phyloP scores from a whole-genome alignment of 2,113 vertebrate species.

The Motacilla tschutschensis region DNA sequence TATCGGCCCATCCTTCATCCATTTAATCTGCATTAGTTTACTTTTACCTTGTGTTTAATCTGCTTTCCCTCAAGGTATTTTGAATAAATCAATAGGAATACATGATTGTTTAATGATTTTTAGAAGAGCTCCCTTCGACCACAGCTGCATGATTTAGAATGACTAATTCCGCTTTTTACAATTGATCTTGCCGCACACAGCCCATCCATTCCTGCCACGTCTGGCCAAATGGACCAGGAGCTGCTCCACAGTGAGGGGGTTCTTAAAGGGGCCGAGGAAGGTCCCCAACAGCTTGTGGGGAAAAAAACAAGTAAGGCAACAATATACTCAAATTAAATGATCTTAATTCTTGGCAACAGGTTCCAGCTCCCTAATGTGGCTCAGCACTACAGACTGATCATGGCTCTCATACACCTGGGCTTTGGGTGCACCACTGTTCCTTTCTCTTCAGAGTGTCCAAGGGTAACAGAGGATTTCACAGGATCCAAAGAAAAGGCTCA shows the following conservation, averaged over 20 bases:
- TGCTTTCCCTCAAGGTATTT: slow-evolving; percentile 97
- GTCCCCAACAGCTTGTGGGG: background rate
- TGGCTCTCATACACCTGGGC: fast-evolving
- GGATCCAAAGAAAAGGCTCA: background rate
- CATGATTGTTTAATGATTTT: slow-evolving; percentile 99
- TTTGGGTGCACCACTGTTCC: background rate
- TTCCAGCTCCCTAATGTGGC: background rate
- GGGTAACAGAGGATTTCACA: background rate
- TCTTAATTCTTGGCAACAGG: background rate
- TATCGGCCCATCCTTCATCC: slow-evolving; percentile 88
- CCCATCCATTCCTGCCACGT: slow-evolving; percentile 78
- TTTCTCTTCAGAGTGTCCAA: background rate
- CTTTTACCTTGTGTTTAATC: slow-evolving; percentile 95
- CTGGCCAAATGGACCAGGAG: slow-evolving; percentile 49
- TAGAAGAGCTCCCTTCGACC: slow-evolving; percentile 94
- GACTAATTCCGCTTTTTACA: slow-evolving; percentile 98
- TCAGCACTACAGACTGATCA: background rate
- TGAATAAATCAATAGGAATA: slow-evolving; percentile 99
- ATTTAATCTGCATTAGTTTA: slow-evolving; percentile 98
- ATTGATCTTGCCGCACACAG: slow-evolving; percentile 79
- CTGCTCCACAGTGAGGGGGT: background rate
- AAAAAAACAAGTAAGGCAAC: background rate
- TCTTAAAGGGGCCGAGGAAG: background rate
- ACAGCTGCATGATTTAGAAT: slow-evolving; percentile 97
- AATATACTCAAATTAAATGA: background rate